Percentiles rank a stretch among this genome's conserved stretches.
phyloP scores from a whole-genome alignment of 2,888 invertebrate species.

The Brenthis ino region DNA sequence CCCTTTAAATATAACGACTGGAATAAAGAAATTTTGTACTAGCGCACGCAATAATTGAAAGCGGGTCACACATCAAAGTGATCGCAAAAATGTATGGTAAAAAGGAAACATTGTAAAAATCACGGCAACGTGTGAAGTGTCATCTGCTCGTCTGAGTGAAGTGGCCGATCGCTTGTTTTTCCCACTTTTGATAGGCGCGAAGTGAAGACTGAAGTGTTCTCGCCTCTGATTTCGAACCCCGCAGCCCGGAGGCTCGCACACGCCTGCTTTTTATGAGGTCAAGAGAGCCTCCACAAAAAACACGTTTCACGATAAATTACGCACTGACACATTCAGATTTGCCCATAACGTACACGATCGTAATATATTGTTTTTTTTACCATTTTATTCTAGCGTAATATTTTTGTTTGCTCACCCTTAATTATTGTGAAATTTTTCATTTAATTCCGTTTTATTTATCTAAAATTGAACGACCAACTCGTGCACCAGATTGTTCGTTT shows the following conservation, averaged over 20 bases:
- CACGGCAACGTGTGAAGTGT: slow-evolving; percentile 80
- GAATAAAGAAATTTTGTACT: slow-evolving; percentile 45
- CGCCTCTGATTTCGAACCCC: slow-evolving; percentile 62
- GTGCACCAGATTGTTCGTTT: slow-evolving; percentile 15
- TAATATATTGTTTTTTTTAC: slow-evolving; percentile 73
- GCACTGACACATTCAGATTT: slow-evolving; percentile 82
- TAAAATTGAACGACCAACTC: slow-evolving; percentile 16
- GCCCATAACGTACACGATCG: slow-evolving; percentile 76
- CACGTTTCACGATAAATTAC: slow-evolving; percentile 78
- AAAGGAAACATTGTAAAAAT: slow-evolving; percentile 79
- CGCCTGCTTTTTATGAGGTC: slow-evolving; percentile 81
- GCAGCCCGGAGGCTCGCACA: slow-evolving; percentile 48
- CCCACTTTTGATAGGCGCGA: slow-evolving; percentile 75
- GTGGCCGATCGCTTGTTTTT: slow-evolving; percentile 81
- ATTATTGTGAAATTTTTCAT: slow-evolving; percentile 15
- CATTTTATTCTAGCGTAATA: slow-evolving; percentile 40
- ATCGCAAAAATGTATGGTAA: slow-evolving; percentile 71
- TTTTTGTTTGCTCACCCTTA: slow-evolving; percentile 13
- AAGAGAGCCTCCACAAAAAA: slow-evolving; percentile 79
- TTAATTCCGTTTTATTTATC: slow-evolving; percentile 11
- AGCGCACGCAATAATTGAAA: slow-evolving; percentile 45
- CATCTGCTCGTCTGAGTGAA: slow-evolving; percentile 74
- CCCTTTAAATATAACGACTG: slow-evolving; percentile 33
- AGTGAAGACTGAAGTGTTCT: slow-evolving; percentile 65
- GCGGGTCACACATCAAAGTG: slow-evolving; percentile 68